Evolutionary conservation across 2,888 invertebrate species (phyloP).

Genomic region (Bhutanitis thaidina): DNA sequence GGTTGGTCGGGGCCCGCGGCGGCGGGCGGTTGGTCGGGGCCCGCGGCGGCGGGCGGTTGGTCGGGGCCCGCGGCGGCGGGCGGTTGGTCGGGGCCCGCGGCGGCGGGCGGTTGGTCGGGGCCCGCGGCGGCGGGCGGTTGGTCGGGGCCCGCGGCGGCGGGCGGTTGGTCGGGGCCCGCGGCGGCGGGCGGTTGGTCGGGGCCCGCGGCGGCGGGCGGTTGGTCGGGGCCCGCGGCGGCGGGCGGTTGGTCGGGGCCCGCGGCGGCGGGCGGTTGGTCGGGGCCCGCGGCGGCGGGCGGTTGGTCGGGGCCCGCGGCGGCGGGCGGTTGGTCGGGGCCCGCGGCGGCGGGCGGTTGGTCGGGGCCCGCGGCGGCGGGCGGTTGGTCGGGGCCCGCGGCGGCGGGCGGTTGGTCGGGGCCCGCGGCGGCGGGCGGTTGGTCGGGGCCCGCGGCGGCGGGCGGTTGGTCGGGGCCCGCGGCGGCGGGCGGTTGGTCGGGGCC

Average conservation of each 20-base stretch:
- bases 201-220: constrained; percentile 70
- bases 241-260: too few relatives aligned
- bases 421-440: constrained; percentile 45
- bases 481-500: too few relatives aligned
- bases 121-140: constrained; percentile 72
- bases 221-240: constrained; percentile 63
- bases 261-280: constrained; percentile 46
- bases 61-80: constrained; percentile 61
- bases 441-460: constrained; percentile 66
- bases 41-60: constrained; percentile 72
- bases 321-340: too few relatives aligned
- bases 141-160: constrained; percentile 62
- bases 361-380: constrained; percentile 68
- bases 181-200: constrained; percentile 47
- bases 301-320: constrained; percentile 64
- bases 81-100: too few relatives aligned
- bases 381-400: constrained; percentile 65
- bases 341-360: constrained; percentile 46
- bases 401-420: too few relatives aligned
- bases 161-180: too few relatives aligned
- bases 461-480: constrained; percentile 65
- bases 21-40: constrained; percentile 47
- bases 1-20: too few relatives aligned
- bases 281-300: constrained; percentile 69
- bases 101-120: constrained; percentile 46